phyloP scores from a whole-genome alignment of 2,113 vertebrate species.

The Nycticorax nycticorax region DNA sequence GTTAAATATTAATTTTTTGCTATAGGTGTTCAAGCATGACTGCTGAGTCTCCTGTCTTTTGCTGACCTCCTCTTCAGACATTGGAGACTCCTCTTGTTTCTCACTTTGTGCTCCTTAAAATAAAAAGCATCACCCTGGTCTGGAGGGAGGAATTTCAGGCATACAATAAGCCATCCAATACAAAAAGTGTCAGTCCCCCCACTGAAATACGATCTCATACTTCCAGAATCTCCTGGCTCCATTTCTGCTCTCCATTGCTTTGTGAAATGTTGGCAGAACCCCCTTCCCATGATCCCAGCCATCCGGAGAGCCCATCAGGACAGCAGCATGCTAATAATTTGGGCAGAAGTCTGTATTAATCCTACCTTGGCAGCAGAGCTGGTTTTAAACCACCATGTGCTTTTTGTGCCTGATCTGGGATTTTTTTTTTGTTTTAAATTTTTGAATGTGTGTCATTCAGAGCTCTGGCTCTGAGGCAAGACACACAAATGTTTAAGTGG shows the following conservation, averaged over 20 bases:
- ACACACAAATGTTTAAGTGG: neutral
- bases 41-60: neutral
- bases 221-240: neutral
- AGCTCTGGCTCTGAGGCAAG: neutral
- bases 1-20: neutral
- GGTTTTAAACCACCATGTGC: neutral
- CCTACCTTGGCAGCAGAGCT: neutral
- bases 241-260: neutral
- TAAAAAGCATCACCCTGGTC: neutral
- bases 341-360: neutral
- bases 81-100: neutral
- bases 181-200: no score
- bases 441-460: neutral
- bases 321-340: neutral
- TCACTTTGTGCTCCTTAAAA: neutral
- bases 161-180: neutral
- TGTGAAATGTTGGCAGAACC: neutral
- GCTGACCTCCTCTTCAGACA: neutral
- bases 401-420: neutral
- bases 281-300: neutral
- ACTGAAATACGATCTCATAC: neutral
- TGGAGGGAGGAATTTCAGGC: neutral
- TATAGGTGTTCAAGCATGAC: neutral
- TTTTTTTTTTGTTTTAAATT: neutral
- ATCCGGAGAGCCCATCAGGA: neutral